A percentile compares a stretch with the other conserved stretches of the same genome.
These are phyloP conservation scores for Latrodectus elegans DNA, from an alignment of 2,888 invertebrate genomes.

Conservation along the genomic window DNA sequence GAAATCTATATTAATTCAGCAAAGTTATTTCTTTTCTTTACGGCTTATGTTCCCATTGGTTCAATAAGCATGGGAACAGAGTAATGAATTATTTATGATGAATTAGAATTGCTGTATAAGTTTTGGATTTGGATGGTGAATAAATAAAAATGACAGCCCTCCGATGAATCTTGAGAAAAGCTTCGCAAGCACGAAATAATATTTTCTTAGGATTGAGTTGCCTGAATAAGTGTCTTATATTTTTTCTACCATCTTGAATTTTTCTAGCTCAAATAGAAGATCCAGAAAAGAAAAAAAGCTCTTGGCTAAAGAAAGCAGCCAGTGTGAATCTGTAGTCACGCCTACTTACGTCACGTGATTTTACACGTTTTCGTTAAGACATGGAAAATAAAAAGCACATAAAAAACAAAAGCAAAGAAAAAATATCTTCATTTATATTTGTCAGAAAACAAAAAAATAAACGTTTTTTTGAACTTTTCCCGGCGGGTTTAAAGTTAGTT, in stretches of 20 bases:
- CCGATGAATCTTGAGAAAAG: constrained; percentile 42
- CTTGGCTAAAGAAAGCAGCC: constrained; percentile 33
- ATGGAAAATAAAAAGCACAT: constrained; percentile 26
- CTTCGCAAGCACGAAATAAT: constrained; percentile 55
- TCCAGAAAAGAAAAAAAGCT: constrained; percentile 20
- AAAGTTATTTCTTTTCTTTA: background rate
- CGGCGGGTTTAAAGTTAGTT: constrained; percentile 55
- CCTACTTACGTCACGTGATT: constrained; percentile 57
- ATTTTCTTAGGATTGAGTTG: constrained; percentile 66
- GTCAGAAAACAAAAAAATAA: constrained; percentile 36
- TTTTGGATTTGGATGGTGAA: constrained; percentile 13
- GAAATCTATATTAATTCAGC: background rate
- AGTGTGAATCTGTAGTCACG: constrained; percentile 55
- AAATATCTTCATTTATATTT: constrained; percentile 55
- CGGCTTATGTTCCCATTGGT: background rate
- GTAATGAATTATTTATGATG: constrained; percentile 57
- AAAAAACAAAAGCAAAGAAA: constrained; percentile 27
- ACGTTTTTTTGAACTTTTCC: constrained; percentile 55
- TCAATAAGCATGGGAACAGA: background rate
- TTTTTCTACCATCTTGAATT: constrained; percentile 2
- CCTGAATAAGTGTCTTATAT: constrained; percentile 26
- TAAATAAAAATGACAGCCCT: constrained; percentile 3
- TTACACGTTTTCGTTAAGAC: constrained; percentile 43
- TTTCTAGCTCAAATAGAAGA: constrained; percentile 14
- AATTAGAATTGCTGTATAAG: constrained; percentile 43